A percentile compares a stretch with the other conserved stretches of the same genome.
Conservation (phyloP, 64 coral and sea anemone species). For the Pocillopora verrucosa region DNA sequence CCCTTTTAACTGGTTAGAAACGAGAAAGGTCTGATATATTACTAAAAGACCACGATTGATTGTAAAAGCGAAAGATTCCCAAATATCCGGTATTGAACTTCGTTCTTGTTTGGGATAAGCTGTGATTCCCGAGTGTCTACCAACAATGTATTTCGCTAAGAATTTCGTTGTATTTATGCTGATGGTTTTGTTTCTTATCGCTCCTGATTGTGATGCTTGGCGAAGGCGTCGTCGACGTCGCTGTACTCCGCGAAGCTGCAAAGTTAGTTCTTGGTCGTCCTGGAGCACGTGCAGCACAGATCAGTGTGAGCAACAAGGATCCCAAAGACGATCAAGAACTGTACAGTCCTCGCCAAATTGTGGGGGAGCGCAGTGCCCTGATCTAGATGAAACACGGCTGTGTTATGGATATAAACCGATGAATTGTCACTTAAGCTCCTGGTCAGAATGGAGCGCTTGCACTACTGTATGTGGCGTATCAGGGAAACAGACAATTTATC, state of each 20-base stretch:
- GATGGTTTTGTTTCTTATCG: neutral
- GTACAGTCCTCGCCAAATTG: neutral
- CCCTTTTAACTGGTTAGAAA: too few relatives aligned
- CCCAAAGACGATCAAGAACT: neutral
- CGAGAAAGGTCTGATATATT: too few relatives aligned
- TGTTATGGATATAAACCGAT: too few relatives aligned
- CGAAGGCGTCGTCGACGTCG: neutral
- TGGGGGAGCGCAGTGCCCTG: neutral
- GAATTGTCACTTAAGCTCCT: neutral
- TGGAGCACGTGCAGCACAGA: neutral
- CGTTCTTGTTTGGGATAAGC: too few relatives aligned
- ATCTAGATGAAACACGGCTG: neutral
- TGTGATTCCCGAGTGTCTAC: too few relatives aligned
- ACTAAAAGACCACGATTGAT: too few relatives aligned
- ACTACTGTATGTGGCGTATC: neutral
- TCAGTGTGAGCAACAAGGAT: neutral
- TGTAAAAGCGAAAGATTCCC: too few relatives aligned
- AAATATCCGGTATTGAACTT: too few relatives aligned
- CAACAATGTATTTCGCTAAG: too few relatives aligned
- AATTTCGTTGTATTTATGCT: too few relatives aligned
- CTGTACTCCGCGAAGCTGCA: neutral
- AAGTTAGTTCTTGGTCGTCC: neutral
- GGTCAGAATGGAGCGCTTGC: constrained; percentile 1
- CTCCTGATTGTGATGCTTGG: neutral
- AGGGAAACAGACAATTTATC: neutral